These are phyloP conservation scores for Panulirus ornatus DNA, from an alignment of 1,140 invertebrate species.

Conservation along the genomic window DNA sequence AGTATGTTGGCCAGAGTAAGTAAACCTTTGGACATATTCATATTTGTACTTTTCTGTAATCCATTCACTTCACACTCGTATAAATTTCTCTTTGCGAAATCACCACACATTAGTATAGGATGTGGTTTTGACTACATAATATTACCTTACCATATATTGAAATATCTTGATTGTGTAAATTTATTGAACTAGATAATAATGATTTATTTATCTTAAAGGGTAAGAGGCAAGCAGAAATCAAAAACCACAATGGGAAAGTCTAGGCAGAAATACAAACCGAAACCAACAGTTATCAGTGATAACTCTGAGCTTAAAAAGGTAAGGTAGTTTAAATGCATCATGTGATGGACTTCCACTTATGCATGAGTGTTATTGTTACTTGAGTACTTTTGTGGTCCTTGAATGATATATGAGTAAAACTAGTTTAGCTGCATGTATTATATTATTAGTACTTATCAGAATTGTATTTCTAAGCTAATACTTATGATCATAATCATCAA, in stretches of 20 bases:
- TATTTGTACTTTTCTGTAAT: no score
- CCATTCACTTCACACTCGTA: no score
- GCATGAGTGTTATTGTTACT: background rate
- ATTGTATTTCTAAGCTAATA: background rate
- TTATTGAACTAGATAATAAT: no score
- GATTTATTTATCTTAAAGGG: no score
- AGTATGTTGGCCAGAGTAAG: no score
- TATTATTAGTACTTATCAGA: background rate
- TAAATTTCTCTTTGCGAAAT: no score
- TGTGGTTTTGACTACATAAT: no score
- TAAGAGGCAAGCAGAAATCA: no score
- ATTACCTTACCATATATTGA: no score
- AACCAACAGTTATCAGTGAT: conserved; percentile 38
- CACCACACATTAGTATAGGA: no score
- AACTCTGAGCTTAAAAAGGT: conserved; percentile 50
- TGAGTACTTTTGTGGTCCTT: background rate
- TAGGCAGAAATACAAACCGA: conserved; percentile 45
- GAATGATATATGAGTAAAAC: background rate
- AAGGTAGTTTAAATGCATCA: background rate
- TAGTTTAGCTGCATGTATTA: background rate
- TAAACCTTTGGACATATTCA: no score
- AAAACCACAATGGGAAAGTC: conserved; percentile 31
- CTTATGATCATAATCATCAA: background rate
- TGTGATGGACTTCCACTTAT: background rate
- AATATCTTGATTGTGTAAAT: no score